Conservation (phyloP, 2,888 invertebrate species). For the Serrognathus titanus region DNA sequence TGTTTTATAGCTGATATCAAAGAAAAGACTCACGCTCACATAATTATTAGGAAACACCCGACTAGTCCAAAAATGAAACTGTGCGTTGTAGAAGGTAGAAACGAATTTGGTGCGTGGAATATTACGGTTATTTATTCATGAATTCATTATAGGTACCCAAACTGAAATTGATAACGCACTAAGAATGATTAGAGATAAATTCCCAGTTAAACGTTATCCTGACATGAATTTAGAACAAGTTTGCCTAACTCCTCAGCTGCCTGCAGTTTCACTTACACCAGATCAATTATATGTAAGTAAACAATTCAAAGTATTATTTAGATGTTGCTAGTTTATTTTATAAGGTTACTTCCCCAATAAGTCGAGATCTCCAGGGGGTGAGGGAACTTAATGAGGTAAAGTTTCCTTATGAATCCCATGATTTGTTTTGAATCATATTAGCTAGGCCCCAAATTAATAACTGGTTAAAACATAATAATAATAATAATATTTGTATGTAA, state of each 20-base stretch:
- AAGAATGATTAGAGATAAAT: conserved; percentile 78
- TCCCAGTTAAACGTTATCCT: conserved; percentile 78
- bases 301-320: too few relatives aligned
- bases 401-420: too few relatives aligned
- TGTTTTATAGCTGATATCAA: conserved; percentile 78
- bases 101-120: neutral
- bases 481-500: too few relatives aligned
- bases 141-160: conserved; percentile 59
- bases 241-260: conserved; percentile 41
- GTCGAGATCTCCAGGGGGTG: too few relatives aligned
- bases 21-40: conserved; percentile 72
- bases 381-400: too few relatives aligned
- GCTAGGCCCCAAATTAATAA: too few relatives aligned
- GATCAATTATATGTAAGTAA: conserved; percentile 44
- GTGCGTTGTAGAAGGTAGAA: conserved; percentile 76
- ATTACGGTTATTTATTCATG: neutral
- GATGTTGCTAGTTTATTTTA: too few relatives aligned
- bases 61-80: conserved; percentile 71
- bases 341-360: too few relatives aligned
- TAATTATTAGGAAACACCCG: conserved; percentile 76
- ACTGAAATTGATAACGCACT: conserved; percentile 78
- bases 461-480: too few relatives aligned
- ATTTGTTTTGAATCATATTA: too few relatives aligned
- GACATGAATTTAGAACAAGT: conserved; percentile 69
- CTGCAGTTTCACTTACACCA: conserved; percentile 40